phyloP scores from a whole-genome alignment of 30 jellyfish, hydroid and myxozoan species.

The Chironex yamaguchii region DNA sequence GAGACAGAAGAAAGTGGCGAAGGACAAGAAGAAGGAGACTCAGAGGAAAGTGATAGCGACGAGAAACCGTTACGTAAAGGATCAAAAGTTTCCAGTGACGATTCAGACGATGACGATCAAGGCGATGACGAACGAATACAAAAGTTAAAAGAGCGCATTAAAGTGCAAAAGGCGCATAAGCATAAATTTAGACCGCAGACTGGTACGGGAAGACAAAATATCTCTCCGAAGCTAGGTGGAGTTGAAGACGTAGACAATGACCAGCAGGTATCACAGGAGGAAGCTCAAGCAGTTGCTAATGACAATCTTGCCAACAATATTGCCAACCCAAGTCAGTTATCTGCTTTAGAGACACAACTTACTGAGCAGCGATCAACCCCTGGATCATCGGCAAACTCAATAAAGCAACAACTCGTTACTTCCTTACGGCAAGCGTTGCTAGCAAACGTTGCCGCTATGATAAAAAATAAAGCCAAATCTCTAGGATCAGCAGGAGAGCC shows the following conservation, averaged over 20 bases:
- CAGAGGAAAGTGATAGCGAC: background rate
- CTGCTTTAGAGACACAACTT: background rate
- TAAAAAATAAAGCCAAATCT: background rate
- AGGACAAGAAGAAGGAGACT: constrained; percentile 5
- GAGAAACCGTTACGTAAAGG: background rate
- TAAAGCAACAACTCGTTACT: constrained; percentile 46
- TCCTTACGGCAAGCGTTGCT: constrained; percentile 57
- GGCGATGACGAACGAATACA: background rate
- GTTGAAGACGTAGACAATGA: constrained; percentile 4
- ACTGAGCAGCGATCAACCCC: background rate
- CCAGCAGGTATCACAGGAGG: background rate
- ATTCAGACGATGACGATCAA: background rate
- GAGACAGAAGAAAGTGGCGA: constrained; percentile 6
- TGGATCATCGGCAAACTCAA: background rate
- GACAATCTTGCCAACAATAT: background rate
- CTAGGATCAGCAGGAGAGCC: background rate
- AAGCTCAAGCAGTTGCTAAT: background rate
- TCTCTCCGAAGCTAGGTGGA: background rate
- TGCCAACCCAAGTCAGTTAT: background rate
- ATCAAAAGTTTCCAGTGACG: background rate
- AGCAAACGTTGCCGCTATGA: constrained; percentile 62
- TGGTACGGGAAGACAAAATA: background rate
- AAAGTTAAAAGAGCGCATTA: background rate
- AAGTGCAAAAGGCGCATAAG: background rate
- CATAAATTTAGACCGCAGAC: background rate